phyloP scores from a whole-genome alignment of 2,113 vertebrate species.

The Archilochus colubris region DNA sequence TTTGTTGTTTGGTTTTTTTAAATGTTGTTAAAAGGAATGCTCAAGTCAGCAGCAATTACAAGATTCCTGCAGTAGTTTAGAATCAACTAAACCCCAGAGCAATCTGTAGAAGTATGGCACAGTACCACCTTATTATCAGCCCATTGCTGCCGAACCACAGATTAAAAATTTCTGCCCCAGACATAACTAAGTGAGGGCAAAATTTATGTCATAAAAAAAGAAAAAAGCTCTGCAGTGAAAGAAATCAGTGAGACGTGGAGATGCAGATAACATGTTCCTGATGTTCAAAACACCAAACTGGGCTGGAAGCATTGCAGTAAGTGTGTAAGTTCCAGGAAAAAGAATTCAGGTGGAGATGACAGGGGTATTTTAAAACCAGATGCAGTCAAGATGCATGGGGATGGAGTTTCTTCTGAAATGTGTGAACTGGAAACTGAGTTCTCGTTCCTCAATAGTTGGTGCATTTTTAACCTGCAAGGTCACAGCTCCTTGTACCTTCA shows the following conservation, averaged over 20 bases:
- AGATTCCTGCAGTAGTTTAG: slow-evolving; percentile 52
- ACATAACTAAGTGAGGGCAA: slow-evolving; percentile 20
- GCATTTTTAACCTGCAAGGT: neutral
- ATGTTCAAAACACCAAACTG: slow-evolving; percentile 5
- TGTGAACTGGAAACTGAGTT: neutral
- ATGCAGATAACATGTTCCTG: slow-evolving; percentile 6
- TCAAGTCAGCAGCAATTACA: slow-evolving; percentile 58
- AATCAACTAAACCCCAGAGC: slow-evolving; percentile 45
- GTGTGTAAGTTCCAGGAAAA: neutral
- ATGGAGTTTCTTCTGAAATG: neutral
- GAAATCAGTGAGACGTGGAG: slow-evolving; percentile 7
- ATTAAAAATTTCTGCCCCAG: slow-evolving; percentile 6
- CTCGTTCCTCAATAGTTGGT: rapidly evolving
- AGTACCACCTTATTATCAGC: slow-evolving; percentile 5
- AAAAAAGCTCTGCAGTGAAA: neutral
- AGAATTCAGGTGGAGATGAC: neutral
- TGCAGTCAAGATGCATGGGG: neutral
- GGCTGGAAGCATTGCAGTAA: neutral
- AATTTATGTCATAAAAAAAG: neutral
- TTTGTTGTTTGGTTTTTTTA: neutral
- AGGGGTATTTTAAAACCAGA: neutral
- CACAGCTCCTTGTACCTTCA: neutral
- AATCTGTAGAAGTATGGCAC: slow-evolving; percentile 14
- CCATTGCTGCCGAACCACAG: neutral
- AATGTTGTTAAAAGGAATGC: neutral